Evolutionary conservation across 1,140 invertebrate species (phyloP).

Genomic region (Hylaeus volcanicus): DNA sequence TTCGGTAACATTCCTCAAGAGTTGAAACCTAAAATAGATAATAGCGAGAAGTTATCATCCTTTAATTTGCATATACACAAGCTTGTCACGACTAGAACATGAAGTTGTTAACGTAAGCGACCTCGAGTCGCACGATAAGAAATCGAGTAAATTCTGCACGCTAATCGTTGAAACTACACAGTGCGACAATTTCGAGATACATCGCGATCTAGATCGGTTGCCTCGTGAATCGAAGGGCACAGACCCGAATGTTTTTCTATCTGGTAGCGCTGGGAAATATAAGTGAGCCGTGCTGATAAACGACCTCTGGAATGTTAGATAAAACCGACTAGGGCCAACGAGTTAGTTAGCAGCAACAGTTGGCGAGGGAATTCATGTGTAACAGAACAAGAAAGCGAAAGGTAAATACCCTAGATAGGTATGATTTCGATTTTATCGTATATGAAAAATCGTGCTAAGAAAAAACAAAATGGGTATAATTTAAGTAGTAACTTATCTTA

Average conservation of each 20-base stretch:
- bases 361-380: conserved; percentile 16
- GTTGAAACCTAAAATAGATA: no score
- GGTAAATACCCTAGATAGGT: conserved; percentile 32
- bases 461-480: no score
- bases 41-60: no score
- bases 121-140: background rate
- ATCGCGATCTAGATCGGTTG: conserved; percentile 32
- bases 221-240: conserved; percentile 56
- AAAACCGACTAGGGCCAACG: conserved; percentile 67
- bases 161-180: background rate
- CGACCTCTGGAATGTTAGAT: conserved; percentile 75
- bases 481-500: no score
- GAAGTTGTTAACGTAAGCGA: background rate
- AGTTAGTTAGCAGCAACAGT: conserved; percentile 46
- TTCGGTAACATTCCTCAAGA: no score
- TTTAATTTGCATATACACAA: no score
- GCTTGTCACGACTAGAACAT: no score
- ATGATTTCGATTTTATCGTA: conserved; percentile 43
- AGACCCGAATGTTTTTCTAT: conserved; percentile 51
- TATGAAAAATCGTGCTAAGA: no score
- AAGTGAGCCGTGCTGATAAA: conserved; percentile 71
- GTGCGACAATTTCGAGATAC: background rate
- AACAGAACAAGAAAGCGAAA: conserved; percentile 21
- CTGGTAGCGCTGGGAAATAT: conserved; percentile 61
- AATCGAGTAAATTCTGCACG: background rate